A percentile compares a stretch with the other conserved stretches of the same genome.
Conservation (phyloP, 2,113 vertebrate species). For the Pica pica region DNA sequence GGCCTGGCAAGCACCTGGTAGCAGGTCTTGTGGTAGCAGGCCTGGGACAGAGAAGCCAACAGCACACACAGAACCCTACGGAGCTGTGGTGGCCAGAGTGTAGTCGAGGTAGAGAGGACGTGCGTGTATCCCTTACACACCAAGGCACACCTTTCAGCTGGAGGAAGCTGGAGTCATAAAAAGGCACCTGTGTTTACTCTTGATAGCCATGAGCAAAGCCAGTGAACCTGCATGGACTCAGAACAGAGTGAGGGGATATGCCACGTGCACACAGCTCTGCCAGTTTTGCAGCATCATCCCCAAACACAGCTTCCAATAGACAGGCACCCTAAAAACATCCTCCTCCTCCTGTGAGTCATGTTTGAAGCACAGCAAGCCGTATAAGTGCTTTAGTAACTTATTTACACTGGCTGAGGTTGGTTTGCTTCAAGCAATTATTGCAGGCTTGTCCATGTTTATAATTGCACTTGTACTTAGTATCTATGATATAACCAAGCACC, state of each 20-base stretch:
- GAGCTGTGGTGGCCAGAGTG: not conserved
- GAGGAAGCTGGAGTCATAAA: not conserved
- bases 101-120: not conserved
- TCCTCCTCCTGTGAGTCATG: not conserved
- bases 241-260: not conserved
- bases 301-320: not conserved
- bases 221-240: not conserved
- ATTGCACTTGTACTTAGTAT: not conserved
- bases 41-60: not conserved
- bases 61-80: fast-evolving
- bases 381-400: not conserved
- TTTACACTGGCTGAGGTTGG: not conserved
- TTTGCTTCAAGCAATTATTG: not conserved
- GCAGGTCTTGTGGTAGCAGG: not conserved
- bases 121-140: fast-evolving
- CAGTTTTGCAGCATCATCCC: not conserved
- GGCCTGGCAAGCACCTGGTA: not conserved
- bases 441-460: not conserved
- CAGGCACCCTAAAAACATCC: not conserved
- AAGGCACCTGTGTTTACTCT: not conserved
- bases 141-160: not conserved
- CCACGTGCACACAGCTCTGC: not conserved
- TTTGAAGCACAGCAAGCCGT: not conserved
- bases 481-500: not conserved
- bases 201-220: fast-evolving